Evolutionary conservation across 2,113 vertebrate species (phyloP).

Genomic region (Felis catus): DNA sequence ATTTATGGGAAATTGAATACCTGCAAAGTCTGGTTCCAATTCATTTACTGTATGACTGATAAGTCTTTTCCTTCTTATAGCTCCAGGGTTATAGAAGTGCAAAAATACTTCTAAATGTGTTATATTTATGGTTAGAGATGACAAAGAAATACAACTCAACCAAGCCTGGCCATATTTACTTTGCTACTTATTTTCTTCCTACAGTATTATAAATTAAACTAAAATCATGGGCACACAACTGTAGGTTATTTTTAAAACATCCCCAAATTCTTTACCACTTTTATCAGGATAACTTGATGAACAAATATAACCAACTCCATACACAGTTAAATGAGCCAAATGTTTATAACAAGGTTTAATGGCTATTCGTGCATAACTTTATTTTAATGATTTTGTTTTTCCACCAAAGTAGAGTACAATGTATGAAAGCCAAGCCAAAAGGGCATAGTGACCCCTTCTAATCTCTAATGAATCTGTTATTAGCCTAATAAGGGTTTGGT

Average conservation of each 20-base stretch:
- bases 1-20: constrained; percentile 42
- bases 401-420: constrained; percentile 59
- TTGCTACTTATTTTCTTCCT: constrained; percentile 28
- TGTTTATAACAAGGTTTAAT: constrained; percentile 72
- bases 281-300: constrained; percentile 57
- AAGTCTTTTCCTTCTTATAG: background rate
- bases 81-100: background rate
- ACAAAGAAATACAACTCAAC: background rate
- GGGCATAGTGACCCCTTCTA: constrained; percentile 84
- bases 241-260: background rate
- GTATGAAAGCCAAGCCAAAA: constrained; percentile 79
- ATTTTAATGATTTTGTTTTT: constrained; percentile 83
- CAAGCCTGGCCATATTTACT: background rate
- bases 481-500: constrained; percentile 86
- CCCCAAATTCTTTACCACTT: constrained; percentile 31
- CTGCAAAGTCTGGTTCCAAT: background rate
- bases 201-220: background rate
- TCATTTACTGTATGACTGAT: background rate
- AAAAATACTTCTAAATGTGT: background rate
- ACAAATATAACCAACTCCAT: constrained; percentile 53
- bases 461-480: constrained; percentile 78
- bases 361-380: constrained; percentile 56
- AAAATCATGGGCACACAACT: background rate
- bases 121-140: background rate
- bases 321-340: constrained; percentile 63